phyloP scores from a whole-genome alignment of 2,113 vertebrate genomes.

The Tyrannus savana region DNA sequence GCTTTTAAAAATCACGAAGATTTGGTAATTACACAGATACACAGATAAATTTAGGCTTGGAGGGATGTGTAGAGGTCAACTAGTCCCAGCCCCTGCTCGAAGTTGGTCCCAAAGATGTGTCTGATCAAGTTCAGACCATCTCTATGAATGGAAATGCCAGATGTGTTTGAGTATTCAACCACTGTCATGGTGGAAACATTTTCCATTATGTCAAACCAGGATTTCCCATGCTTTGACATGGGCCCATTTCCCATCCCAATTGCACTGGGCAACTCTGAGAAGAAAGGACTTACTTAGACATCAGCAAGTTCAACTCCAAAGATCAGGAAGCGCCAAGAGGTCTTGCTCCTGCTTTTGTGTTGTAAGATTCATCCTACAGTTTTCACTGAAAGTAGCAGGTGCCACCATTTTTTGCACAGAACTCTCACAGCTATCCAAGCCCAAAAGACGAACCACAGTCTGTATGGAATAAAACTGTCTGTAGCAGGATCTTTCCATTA shows the following conservation, averaged over 20 bases:
- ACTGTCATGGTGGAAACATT: neutral
- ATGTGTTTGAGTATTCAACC: neutral
- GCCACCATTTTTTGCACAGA: neutral
- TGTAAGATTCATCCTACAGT: neutral
- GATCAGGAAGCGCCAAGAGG: neutral
- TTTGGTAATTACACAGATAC: neutral
- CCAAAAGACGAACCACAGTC: neutral
- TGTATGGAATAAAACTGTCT: neutral
- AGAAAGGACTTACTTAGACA: neutral
- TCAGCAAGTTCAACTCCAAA: neutral
- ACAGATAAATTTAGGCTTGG: neutral
- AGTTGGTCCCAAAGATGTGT: neutral
- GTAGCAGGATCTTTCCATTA: neutral
- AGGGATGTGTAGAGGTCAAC: neutral
- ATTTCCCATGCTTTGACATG: neutral
- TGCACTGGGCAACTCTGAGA: neutral
- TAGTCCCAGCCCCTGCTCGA: neutral
- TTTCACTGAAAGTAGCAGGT: neutral
- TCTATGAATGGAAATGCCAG: neutral
- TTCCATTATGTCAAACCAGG: neutral
- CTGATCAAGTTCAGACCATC: neutral
- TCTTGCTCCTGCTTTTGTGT: neutral
- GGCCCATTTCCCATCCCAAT: fast-evolving
- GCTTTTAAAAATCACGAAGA: neutral
- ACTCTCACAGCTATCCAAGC: neutral